These are phyloP conservation scores for Cantharis rustica DNA, from an alignment of 2,888 invertebrate species.

Conservation along the genomic window DNA sequence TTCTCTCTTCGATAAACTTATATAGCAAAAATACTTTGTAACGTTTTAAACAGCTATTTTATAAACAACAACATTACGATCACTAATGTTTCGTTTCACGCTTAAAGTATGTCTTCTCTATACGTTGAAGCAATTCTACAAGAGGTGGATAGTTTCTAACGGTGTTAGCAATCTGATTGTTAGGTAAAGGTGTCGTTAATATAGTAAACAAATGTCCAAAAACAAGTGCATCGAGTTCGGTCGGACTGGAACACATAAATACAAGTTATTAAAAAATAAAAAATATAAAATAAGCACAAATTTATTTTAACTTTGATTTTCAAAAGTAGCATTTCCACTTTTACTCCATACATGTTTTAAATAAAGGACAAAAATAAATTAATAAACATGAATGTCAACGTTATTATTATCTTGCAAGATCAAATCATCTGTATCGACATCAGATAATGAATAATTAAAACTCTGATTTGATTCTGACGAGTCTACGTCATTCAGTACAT, in stretches of 20 bases:
- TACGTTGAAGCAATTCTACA: slow-evolving; percentile 79
- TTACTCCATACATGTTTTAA: not conserved
- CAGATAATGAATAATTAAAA: not conserved
- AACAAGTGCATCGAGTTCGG: slow-evolving; percentile 93
- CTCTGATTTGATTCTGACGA: not conserved
- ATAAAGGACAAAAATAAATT: not conserved
- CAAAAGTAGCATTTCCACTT: not conserved
- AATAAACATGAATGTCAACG: not conserved
- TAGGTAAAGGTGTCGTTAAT: slow-evolving; percentile 86
- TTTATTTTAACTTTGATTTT: not conserved
- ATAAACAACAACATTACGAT: not conserved
- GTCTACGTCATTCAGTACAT: not conserved
- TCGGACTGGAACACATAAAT: slow-evolving; percentile 68
- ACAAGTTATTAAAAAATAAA: not conserved
- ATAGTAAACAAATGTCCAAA: slow-evolving; percentile 98
- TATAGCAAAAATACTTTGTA: not conserved
- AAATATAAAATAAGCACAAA: not conserved
- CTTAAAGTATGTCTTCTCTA: slow-evolving; percentile 80
- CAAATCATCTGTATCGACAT: not conserved
- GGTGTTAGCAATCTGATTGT: slow-evolving; percentile 78
- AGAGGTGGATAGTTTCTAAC: slow-evolving; percentile 78
- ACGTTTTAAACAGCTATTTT: not conserved
- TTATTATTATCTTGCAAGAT: not conserved
- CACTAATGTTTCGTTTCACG: slow-evolving; percentile 18
- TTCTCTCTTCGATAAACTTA: not conserved